Evolutionary conservation across 2,888 invertebrate genomes (phyloP).

Genomic region (Euplexia lucipara): DNA sequence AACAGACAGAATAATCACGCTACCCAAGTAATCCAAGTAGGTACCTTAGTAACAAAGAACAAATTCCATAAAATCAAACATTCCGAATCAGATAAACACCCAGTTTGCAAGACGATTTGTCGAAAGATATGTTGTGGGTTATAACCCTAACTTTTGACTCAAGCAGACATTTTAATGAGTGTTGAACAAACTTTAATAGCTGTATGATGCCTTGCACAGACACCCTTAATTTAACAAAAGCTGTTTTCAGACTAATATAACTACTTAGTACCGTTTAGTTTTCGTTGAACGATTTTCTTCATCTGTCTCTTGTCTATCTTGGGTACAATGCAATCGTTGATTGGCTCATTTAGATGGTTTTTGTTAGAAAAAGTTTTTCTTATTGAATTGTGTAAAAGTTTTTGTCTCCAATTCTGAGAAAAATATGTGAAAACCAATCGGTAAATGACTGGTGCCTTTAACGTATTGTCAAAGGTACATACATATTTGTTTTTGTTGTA

Average conservation of each 20-base stretch:
- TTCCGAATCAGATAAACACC: constrained; percentile 47
- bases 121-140: constrained; percentile 29
- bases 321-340: constrained; percentile 21
- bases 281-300: constrained; percentile 29
- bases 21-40: not conserved
- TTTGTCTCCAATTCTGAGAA: not conserved
- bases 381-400: not conserved
- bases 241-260: constrained; percentile 40
- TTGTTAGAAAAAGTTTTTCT: constrained; percentile 9
- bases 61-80: constrained; percentile 17
- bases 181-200: constrained; percentile 47
- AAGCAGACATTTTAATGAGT: constrained; percentile 54
- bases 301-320: constrained; percentile 12
- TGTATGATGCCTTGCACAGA: constrained; percentile 27
- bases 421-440: not conserved
- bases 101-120: constrained; percentile 41
- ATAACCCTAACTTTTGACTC: constrained; percentile 28
- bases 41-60: constrained; percentile 7
- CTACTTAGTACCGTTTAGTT: constrained; percentile 31
- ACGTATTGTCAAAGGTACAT: too few species aligned
- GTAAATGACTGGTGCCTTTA: too few species aligned
- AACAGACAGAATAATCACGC: not conserved
- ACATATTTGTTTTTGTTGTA: too few species aligned
- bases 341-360: constrained; percentile 22
- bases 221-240: constrained; percentile 44